A percentile compares a stretch with the other conserved stretches of the same genome.
phyloP scores from a whole-genome alignment of 2,797 vertebrate species.

The Halcyon leucocephala region DNA sequence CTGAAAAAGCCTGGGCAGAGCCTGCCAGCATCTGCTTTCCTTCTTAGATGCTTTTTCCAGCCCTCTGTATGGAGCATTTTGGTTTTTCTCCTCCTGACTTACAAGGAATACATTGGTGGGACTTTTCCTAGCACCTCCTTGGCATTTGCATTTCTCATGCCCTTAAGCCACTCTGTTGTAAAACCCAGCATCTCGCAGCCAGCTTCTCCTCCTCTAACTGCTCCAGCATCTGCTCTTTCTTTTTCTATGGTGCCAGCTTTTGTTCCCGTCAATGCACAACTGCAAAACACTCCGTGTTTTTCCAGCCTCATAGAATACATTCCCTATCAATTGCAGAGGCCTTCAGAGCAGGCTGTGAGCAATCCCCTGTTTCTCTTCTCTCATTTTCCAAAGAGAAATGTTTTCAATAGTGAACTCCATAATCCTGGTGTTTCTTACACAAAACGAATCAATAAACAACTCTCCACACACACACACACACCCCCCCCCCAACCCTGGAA shows the following conservation, averaged over 20 bases:
- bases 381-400: background rate
- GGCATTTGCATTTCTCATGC: fast-evolving
- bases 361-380: background rate
- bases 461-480: fast-evolving
- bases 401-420: background rate
- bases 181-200: background rate
- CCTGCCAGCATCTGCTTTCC: background rate
- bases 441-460: background rate
- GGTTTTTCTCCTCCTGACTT: background rate
- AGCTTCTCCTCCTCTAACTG: background rate
- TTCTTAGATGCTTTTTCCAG: background rate
- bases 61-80: background rate
- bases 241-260: background rate
- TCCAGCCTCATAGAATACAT: background rate
- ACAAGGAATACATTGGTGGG: background rate
- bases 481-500: fast-evolving
- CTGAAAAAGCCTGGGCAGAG: background rate
- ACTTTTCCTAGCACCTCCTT: background rate
- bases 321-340: background rate
- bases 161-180: background rate
- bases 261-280: background rate
- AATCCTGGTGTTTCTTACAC: fast-evolving
- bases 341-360: background rate
- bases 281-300: background rate
- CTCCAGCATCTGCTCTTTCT: background rate